Base-by-base conservation (phyloP, 2,797 vertebrate genomes). In the Eurystomus glaucurus region DNA sequence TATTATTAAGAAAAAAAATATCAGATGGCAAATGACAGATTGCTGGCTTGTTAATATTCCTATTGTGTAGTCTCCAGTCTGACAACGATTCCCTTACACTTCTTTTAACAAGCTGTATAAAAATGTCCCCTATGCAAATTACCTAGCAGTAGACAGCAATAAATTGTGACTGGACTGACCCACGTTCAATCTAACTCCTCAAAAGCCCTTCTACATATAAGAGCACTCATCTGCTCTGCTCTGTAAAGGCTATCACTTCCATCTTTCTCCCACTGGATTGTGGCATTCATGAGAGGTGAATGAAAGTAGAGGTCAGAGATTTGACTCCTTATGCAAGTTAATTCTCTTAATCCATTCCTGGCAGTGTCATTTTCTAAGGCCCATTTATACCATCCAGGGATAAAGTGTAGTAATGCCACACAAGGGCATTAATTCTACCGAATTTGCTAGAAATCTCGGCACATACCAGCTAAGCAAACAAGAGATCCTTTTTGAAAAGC, bases 291-390 rank as follows among this genome's bases (percentile, higher is more conserved):
- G 37, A 94, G 79, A 90, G 83, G 43, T 83, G 80, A 94, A 81
- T 64, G 50, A 61, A 93, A 92, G 79, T 1, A 81, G 69, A 93
- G 72, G 93, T 86, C 92, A 94, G 51, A 72, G 62, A 96, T 95
- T 85, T 93, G 80, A 95, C 74, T 86, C 80, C 46, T 93, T 72
- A 74, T 52, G 81, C 58, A 94, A 96, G 83, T 72, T 94, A 95
- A 93, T 92, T 72, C 54, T 85, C 76, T 71, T 88, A 88, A 96
- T 95, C 92, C 51, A 60, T 82, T 86, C 43, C 55, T 70, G 76
- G 61, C 61, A 88, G 80, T 71, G 69, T 82, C 12, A 55, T 89
- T 96, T 96, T 58, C 58, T 87, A 69, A 91, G 62, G 74, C 54
- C 29, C 17, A 22, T 94, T 95, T 94, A 88, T 79, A 72, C 43